Base-by-base conservation (phyloP, 2,797 vertebrate genomes). In the Lagodon rhomboides region DNA sequence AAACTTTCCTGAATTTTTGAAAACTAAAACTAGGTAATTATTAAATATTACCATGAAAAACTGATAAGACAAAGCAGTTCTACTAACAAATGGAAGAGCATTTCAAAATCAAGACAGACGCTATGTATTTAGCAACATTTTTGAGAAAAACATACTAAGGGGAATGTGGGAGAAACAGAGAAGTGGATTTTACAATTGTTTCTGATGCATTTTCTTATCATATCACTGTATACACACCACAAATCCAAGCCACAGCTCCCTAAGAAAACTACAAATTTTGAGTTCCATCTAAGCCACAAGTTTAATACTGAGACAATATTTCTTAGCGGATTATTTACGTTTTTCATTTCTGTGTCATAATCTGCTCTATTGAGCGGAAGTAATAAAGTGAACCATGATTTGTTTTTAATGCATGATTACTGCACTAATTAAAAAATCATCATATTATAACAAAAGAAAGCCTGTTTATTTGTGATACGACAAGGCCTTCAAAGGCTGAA, bases 381-480 rank as follows among this genome's bases (percentile, higher is more conserved):
- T n/a, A 55, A 51, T 23, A 25, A 71, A 65, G 16, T 61, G 41
- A 17, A 16, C 13, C 27, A 12, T 46, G 22, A 16, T 78, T 77
- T 68, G 47, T 80, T 80, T 75, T 16, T 38, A 51, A 43, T 50
- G 13, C 9, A 12, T 64, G 51, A 12, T 22, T 1, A 15, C 9
- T n/a, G 47, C 8, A 72, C 20, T 67, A 79, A 76, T 80, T 72
- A 59, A 58, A 38, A 83, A 55, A 22, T 43, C 50, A 22, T 43
- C 50, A 12, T n/a, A 8, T 23, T 18, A n/a, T 44, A 20, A 74
- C 15, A 18, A 62, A 72, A 43, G 22, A 58, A 11, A 62, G 12
- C 9, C 59, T 62, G 78, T 90, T 88, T 91, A 86, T 91, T 88
- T 86, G 41, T 59, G 27, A 50, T 80, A 69, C 0, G n/a, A 75